Evolutionary conservation across 1,140 invertebrate genomes (phyloP), one percentile per base, ranked within the genome.

Genomic region (Lepidurus couesii): DNA sequence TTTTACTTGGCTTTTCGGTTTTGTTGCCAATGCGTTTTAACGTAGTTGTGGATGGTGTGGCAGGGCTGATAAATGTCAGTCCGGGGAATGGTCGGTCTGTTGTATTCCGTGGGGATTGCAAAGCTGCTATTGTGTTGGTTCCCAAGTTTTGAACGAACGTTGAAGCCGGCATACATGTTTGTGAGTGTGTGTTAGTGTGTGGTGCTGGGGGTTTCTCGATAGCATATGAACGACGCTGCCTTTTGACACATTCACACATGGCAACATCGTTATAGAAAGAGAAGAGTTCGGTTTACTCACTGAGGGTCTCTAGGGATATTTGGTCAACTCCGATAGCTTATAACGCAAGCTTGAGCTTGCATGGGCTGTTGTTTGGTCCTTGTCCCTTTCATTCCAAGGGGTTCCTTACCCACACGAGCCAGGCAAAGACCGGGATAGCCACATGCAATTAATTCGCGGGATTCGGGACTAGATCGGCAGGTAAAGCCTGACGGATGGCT

Each of bases 181-280:
- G 53, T 65, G 47, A 6, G 21, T 65, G 53, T 65, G 53, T 65
- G 53, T 9, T 7, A 21, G 16, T 65, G 53, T 21, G 53, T 65
- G 53, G 53, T 21, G 21, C 53, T 21, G 21, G 13, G n/a, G 16
- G 16, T 65, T 65, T 21, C 13, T 65, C 53, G 53, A 65, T 65
- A 65, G 53, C 53, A 65, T 47, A 65, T 65, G 53, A 65, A 65
- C 53, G 53, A 9, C 8, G 21, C 13, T 65, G 53, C 53, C 53
- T 65, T 65, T 65, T 65, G 53, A 65, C 53, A 65, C 53, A 65
- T 65, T 65, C 53, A 65, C 53, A 65, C 53, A 65, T 65, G 13
- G 53, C 53, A 65, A 21, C 13, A 65, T 1, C 53, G 21, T 65
- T 21, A 65, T 65, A 65, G 53, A 13, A 65, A 21, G 53, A 65